These are phyloP conservation scores for Chauna torquata DNA, from an alignment of 2,113 vertebrate genomes.

Conservation along the genomic window DNA sequence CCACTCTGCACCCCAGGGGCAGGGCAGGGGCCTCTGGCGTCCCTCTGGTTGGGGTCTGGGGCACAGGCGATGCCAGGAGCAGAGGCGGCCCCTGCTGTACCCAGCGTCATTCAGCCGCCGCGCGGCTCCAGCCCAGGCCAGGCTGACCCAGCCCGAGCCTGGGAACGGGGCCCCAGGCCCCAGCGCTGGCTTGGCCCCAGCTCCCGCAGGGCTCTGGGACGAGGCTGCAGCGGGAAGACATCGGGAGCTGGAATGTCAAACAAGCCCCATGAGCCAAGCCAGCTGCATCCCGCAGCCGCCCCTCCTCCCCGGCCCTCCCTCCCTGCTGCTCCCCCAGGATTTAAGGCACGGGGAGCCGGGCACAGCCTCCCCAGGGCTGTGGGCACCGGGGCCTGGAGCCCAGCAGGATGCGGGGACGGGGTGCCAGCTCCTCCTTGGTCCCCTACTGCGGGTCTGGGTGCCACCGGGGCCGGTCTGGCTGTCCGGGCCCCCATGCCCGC, in stretches of 20 bases:
- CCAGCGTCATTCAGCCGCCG: rapidly evolving
- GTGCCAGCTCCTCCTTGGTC: not conserved
- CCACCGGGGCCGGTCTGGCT: too few species aligned
- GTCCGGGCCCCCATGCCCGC: not conserved
- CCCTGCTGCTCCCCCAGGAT: slow-evolving; percentile 18
- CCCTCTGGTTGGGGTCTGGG: not conserved
- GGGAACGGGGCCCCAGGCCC: not conserved
- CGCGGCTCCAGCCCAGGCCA: not conserved
- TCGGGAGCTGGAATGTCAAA: slow-evolving; percentile 42
- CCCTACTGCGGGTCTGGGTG: not conserved
- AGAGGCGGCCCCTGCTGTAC: not conserved
- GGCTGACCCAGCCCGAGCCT: slow-evolving; percentile 52
- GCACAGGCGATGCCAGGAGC: not conserved
- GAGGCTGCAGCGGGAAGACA: not conserved
- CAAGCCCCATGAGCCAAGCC: slow-evolving; percentile 31
- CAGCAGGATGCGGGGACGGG: not conserved
- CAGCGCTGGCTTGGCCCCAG: not conserved
- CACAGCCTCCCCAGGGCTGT: not conserved
- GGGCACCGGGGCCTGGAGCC: not conserved
- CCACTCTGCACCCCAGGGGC: too few species aligned
- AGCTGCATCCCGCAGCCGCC: not conserved
- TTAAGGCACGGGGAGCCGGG: not conserved
- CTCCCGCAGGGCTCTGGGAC: not conserved
- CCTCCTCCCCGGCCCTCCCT: slow-evolving; percentile 30
- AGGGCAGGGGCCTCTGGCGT: not conserved